phyloP scores from a whole-genome alignment of 1,140 invertebrate species.

The Neodiprion pinetum region DNA sequence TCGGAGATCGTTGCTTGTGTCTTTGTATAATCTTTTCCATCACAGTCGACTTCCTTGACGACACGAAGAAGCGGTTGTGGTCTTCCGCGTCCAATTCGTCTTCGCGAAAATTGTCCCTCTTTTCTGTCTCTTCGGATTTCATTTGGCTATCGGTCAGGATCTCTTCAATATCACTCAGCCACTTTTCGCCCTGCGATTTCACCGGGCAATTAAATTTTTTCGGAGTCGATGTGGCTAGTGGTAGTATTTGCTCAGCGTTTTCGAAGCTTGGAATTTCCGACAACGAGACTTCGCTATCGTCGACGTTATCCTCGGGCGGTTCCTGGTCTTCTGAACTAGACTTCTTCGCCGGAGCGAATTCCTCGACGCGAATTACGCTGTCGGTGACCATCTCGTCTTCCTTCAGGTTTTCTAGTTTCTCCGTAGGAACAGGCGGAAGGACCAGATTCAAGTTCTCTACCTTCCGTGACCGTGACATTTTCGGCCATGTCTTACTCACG shows the following conservation, averaged over 20 bases:
- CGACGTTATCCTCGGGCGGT: too few relatives aligned
- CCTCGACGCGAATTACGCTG: background rate
- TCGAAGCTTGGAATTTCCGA: too few relatives aligned
- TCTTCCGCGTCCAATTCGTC: background rate
- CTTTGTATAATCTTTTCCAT: constrained; percentile 18
- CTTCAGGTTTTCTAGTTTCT: background rate
- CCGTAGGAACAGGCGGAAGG: background rate
- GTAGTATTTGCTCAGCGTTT: too few relatives aligned
- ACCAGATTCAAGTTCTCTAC: constrained; percentile 41
- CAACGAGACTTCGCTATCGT: too few relatives aligned
- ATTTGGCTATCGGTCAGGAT: background rate
- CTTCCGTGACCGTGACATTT: constrained; percentile 35
- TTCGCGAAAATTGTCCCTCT: background rate
- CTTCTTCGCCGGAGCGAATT: background rate
- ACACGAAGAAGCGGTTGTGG: background rate
- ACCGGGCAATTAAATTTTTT: too few relatives aligned
- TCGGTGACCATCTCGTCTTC: background rate
- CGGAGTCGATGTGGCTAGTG: too few relatives aligned
- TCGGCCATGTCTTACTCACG: constrained; percentile 33
- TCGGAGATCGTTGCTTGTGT: background rate
- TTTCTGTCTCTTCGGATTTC: background rate
- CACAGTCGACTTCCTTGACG: background rate
- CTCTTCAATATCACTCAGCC: too few relatives aligned
- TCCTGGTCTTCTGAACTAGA: background rate
- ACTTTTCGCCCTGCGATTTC: too few relatives aligned